Evolutionary conservation across 2,888 invertebrate species (phyloP), one percentile per base, ranked within the genome.

Genomic region (Hyposoter dolosus): DNA sequence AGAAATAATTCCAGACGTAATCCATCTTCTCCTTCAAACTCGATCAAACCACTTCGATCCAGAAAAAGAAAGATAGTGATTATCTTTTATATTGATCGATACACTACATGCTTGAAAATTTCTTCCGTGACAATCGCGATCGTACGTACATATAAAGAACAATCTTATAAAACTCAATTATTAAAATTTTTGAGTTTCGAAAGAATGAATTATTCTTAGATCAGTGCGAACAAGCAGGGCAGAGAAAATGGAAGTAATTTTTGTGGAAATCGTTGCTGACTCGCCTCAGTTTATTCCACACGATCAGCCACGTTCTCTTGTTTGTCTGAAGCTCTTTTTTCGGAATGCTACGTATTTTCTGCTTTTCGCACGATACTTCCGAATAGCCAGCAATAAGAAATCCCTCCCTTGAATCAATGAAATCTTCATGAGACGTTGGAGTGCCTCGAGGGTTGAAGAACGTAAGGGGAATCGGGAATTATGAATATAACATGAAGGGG

Each of bases 401-500:
- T 76, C 77, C 50, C 47, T 68, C 66, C 50, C 35, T 17, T 72
- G 50, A 45, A 72, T 83, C 68, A 77, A 81, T 87, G 79, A 77
- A 87, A 83, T 83, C 85, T 87, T 87, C 74, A 85, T 77, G 83
- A 83, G 83, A 76, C 28, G 68, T 12, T 60, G 17, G 71, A 45
- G 80, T 47, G 72, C 43, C 65, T 45, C n/a, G 65, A 63, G 72
- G 80, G 60, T 74, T 60, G 79, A 72, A 66, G 71, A 60, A 77
- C 53, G 63, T 45, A 40, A 45, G 78, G 68, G 47, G 35, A 71
- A 76, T 75, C 65, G 32, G 69, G 63, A 77, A 79, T 85, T 80
- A 83, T 82, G 83, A 85, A 80, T 82, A 83, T 72, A 82, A 85
- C 76, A 85, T 80, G 80, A 83, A 76, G 76, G 32, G 56, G 50